phyloP scores from a whole-genome alignment of 53 echinoderm and acorn worm species.

The Mesocentrotus franciscanus region DNA sequence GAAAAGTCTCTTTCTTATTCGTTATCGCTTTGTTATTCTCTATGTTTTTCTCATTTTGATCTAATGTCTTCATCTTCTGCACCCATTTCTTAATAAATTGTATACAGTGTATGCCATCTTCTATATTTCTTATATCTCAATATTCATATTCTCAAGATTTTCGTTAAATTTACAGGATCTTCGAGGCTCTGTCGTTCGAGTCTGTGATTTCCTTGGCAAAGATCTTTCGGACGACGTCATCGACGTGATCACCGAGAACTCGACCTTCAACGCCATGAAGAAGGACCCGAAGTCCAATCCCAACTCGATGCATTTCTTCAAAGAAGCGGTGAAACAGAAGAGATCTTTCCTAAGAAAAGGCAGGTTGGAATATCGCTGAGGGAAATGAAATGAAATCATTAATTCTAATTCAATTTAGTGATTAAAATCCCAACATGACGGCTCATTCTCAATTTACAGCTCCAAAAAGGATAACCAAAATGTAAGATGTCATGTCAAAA shows the following conservation, averaged over 20 bases:
- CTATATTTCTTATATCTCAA: background rate
- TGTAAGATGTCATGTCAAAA: too few relatives aligned
- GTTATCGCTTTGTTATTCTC: too few relatives aligned
- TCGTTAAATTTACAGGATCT: constrained; percentile 66
- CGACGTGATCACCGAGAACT: constrained; percentile 68
- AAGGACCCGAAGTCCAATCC: constrained; percentile 76
- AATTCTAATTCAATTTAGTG: too few relatives aligned
- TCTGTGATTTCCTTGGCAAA: constrained; percentile 77
- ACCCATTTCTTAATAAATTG: background rate
- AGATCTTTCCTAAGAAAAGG: constrained; percentile 75
- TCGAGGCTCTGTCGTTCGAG: constrained; percentile 60
- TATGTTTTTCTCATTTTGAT: too few relatives aligned
- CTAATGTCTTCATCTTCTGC: too few relatives aligned
- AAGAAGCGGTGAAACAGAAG: constrained; percentile 52
- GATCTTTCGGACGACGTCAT: constrained; percentile 71
- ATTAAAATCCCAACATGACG: too few relatives aligned
- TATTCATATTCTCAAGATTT: background rate
- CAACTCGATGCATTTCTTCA: constrained; percentile 70
- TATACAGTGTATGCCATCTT: too few relatives aligned
- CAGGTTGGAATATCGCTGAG: background rate
- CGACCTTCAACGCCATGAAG: constrained; percentile 84
- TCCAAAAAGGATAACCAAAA: too few relatives aligned
- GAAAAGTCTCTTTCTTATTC: too few relatives aligned
- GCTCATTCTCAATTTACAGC: too few relatives aligned
- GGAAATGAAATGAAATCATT: too few relatives aligned